Base-by-base conservation (phyloP, 2,797 vertebrate genomes). In the Myoxocephalus aenaeus region DNA sequence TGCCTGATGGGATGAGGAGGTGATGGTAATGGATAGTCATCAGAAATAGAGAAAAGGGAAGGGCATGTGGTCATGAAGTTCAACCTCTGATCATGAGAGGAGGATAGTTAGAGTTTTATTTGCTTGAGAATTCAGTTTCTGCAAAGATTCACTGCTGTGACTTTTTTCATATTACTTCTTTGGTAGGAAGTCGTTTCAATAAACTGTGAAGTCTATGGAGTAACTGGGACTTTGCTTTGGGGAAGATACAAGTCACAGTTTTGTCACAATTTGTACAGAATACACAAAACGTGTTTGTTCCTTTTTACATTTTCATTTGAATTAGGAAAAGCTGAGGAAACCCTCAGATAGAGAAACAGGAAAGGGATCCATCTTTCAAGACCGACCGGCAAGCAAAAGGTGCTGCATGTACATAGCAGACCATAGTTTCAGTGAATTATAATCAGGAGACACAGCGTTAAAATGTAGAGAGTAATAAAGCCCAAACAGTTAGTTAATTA, bases 1-100 rank as follows among this genome's bases (percentile, higher is more conserved):
- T 22, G 40, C 9, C 79, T 53, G 59, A 77, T 67, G 77, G 58
- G 75, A 59, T 51, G 36, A 73, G 48, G 25, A 77, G 67, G 38
- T 65, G 75, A 77, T 48, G 44, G 25, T 74, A 51, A 86, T 81
- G 58, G 70, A 77, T 75, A 1, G 65, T 70, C 57, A 67, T 82
- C 63, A 51, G 80, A 82, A 72, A 73, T 42, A 82, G 80, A 66
- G 62, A 66, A 29, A 25, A 68, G 46, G 20, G 40, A 20, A 59
- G 63, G 44, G 51, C 64, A 53, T 65, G 69, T 81, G 59, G 22
- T 0, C 20, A 27, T 38, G 9, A 11, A 9, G 72, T 42, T 22
- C 42, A 2, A 50, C 46, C 36, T 75, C n/a, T 69, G 36, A n/a
- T 22, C 20, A 42, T 34, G 20, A 4, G 22, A 65, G 17, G 36